Evolutionary conservation across 2,113 vertebrate genomes (phyloP), one percentile per base, ranked within the genome.

Genomic region (Proteles cristata): DNA sequence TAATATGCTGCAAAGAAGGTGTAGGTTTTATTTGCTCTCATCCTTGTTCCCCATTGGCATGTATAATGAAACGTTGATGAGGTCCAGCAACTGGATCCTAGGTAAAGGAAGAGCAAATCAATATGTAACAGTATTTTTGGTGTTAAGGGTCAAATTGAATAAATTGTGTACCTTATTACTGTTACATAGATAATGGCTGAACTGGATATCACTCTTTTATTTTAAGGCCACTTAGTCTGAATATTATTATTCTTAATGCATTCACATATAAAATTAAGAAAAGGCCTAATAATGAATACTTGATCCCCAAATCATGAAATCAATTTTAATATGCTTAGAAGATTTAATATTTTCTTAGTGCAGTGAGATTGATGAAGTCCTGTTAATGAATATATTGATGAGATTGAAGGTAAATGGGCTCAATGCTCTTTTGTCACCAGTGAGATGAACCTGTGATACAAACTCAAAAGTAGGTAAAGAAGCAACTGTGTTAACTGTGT

Each of bases 321-420:
- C 93, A 96, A 94, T 97, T 93, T 95, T 97, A 97, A 97, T 94
- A 93, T 86, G 84, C 63, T 97, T 94, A 11, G n/a, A 95, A 94
- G 88, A 93, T 95, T 97, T 98, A 95, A 91, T 95, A 97, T 96
- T 97, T 97, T 97, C 65, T 85, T 86, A 93, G 81, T 81, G 33
- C 2, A 39, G 19, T 39, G 79, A 96, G 71, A 97, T 79, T 95
- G 81, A 97, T 97, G 88, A 95, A 97, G 94, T 94, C 91, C 71
- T 95, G 85, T 93, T 95, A 97, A 96, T 97, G 91, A 95, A 93
- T 86, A 33, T 97, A 96, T 96, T 97, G 96, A 97, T 97, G 94
- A 79, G n/a, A 93, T 14, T 81, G 81, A 95, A 93, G 45, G 88
- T 81, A 92, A 94, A 91, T 61, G 39, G 45, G 15, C 53, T 88